phyloP scores from a whole-genome alignment of 2,888 invertebrate genomes.

The Psylliodes chrysocephalus region DNA sequence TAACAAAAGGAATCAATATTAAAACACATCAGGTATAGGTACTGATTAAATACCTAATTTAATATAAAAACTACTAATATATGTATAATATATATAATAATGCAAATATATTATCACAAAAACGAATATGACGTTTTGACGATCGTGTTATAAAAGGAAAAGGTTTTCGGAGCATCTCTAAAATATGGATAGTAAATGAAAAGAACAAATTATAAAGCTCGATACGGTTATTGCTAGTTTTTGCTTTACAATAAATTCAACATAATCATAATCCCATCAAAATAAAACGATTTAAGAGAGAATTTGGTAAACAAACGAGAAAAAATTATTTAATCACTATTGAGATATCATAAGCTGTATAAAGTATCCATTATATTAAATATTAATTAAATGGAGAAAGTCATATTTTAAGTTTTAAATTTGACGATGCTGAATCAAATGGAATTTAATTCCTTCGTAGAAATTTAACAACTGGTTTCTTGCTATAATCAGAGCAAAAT shows the following conservation, averaged over 20 bases:
- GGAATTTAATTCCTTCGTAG: no score
- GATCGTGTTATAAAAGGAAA: conserved; percentile 21
- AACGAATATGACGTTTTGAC: conserved; percentile 1
- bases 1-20: not conserved
- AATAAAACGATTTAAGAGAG: no score
- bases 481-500: no score
- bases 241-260: conserved; percentile 5
- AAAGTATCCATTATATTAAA: no score
- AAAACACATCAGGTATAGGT: not conserved
- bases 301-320: no score
- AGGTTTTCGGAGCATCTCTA: not conserved
- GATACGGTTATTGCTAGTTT: conserved; percentile 6
- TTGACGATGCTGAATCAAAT: no score
- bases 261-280: no score
- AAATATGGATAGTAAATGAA: not conserved
- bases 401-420: no score
- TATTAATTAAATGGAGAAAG: no score
- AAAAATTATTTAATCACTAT: no score
- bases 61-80: not conserved
- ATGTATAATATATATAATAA: not conserved
- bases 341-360: no score
- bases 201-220: not conserved
- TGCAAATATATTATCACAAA: conserved; percentile 6
- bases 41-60: not conserved
- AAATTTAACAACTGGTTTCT: no score